Conservation (phyloP, 2,797 vertebrate species). For the Echeneis naucrates region DNA sequence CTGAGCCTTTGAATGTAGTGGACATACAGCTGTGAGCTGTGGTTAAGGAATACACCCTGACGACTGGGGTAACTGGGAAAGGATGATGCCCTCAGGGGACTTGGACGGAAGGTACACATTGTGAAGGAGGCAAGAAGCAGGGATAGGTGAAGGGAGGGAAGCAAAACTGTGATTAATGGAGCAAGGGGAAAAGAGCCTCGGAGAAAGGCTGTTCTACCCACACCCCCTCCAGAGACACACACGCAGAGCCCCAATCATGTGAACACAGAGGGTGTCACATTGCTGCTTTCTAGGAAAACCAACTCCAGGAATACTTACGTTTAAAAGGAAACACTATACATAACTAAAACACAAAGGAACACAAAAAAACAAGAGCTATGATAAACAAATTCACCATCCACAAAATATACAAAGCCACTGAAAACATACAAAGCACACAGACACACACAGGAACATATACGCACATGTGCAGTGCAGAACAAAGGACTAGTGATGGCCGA, state of each 20-base stretch:
- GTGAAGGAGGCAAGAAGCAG: slow-evolving; percentile 30
- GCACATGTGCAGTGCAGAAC: slow-evolving; percentile 43
- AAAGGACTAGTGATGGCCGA: slow-evolving; percentile 68
- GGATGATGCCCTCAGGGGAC: slow-evolving; percentile 32
- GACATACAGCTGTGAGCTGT: slow-evolving; percentile 9
- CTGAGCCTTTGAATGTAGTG: slow-evolving; percentile 23
- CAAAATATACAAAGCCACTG: slow-evolving; percentile 13
- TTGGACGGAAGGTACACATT: slow-evolving; percentile 72
- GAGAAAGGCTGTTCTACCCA: slow-evolving; percentile 24
- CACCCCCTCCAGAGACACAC: slow-evolving; percentile 24
- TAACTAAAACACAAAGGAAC: slow-evolving; percentile 37
- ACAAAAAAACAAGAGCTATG: slow-evolving; percentile 20
- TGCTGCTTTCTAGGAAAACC: slow-evolving; percentile 47
- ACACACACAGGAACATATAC: slow-evolving; percentile 4
- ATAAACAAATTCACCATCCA: slow-evolving; percentile 7
- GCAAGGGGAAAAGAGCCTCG: slow-evolving; percentile 30
- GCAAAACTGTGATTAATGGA: slow-evolving; percentile 29
- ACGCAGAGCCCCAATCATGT: slow-evolving; percentile 29
- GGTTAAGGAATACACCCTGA: not conserved
- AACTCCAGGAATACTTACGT: slow-evolving; percentile 20
- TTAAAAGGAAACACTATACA: slow-evolving; percentile 17
- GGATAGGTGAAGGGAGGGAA: slow-evolving; percentile 27
- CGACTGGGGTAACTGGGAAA: not conserved
- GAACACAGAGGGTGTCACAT: slow-evolving; percentile 51
- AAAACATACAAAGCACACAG: slow-evolving; percentile 15